These are phyloP conservation scores for Grallaria varia DNA, from an alignment of 2,113 vertebrate genomes.

Conservation along the genomic window DNA sequence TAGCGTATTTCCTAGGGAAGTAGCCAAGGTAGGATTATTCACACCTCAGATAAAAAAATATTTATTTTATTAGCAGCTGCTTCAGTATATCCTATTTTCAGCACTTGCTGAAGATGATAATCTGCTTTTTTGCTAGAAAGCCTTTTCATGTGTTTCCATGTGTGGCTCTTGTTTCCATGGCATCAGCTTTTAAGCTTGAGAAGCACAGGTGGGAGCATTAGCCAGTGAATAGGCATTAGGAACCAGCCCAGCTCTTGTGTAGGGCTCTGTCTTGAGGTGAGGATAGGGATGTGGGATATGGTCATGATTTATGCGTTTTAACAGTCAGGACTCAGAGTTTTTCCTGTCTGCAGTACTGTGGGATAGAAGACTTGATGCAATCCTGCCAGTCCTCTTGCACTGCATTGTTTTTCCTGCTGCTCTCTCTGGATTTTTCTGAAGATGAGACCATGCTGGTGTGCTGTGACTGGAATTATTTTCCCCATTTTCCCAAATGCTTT, in stretches of 20 bases:
- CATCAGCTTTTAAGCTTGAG: background rate
- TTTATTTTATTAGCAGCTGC: background rate
- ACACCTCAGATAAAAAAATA: background rate
- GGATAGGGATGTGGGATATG: background rate
- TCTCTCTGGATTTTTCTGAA: background rate
- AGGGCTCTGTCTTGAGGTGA: background rate
- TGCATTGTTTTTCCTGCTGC: background rate
- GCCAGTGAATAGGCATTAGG: background rate
- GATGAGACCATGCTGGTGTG: background rate
- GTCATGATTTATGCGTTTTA: background rate
- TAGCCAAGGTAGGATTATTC: background rate
- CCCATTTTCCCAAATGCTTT: background rate
- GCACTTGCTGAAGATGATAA: background rate
- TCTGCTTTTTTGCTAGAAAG: background rate
- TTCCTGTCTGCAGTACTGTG: background rate
- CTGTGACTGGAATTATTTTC: background rate
- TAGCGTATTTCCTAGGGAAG: background rate
- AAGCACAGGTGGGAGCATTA: background rate
- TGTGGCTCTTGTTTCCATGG: constrained; percentile 62
- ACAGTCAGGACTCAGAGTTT: background rate
- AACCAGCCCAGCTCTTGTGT: background rate
- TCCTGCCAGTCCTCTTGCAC: background rate
- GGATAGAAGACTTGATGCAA: background rate
- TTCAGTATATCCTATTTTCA: background rate
- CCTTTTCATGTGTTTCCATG: background rate